Evolutionary conservation across 2,113 vertebrate species (phyloP).

Genomic region (Ivindomyrus marchei): DNA sequence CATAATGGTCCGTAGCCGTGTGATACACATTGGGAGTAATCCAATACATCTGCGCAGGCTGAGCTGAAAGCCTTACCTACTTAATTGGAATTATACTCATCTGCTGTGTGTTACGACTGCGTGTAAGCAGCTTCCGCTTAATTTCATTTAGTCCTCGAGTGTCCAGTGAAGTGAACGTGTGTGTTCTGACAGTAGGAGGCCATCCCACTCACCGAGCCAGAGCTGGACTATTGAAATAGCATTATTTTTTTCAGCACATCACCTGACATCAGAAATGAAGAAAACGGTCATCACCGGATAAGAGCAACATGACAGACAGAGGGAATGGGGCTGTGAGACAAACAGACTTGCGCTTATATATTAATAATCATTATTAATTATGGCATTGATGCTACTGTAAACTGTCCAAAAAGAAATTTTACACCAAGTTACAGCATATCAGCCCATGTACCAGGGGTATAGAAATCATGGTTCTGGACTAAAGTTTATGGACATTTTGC

Average conservation of each 20-base stretch:
- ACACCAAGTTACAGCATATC: background rate
- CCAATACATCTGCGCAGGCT: background rate
- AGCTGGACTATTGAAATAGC: background rate
- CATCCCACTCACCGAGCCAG: background rate
- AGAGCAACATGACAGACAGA: background rate
- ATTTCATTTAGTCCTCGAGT: background rate
- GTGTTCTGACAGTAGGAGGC: background rate
- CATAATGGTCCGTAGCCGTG: background rate
- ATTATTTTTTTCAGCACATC: background rate
- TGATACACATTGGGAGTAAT: background rate
- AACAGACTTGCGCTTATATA: background rate
- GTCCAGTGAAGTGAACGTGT: background rate
- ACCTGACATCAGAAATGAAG: background rate
- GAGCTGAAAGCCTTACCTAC: background rate
- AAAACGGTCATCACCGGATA: background rate
- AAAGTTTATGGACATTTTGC: background rate
- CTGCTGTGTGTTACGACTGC: background rate
- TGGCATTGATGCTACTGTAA: background rate
- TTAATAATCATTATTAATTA: background rate
- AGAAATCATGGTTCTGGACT: background rate
- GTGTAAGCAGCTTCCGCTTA: background rate
- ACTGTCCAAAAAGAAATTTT: background rate
- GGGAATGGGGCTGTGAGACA: background rate
- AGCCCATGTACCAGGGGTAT: background rate
- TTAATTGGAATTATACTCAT: conserved; percentile 1